Percentiles rank a stretch among this genome's conserved stretches.
phyloP scores from a whole-genome alignment of 2,113 vertebrate species.

The zebrafish (Danio rerio) region DNA sequence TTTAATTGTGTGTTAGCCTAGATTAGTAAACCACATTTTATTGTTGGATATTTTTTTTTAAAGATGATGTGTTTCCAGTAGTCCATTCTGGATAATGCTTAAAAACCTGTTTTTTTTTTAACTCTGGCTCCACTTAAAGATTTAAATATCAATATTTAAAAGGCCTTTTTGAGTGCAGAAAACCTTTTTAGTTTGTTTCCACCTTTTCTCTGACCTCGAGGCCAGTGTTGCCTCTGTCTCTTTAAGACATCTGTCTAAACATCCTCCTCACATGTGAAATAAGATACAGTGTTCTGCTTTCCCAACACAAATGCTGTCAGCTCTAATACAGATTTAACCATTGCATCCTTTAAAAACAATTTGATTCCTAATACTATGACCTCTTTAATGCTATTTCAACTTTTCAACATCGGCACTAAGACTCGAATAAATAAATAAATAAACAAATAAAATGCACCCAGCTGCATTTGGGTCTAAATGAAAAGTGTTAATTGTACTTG shows the following conservation, averaged over 20 bases:
- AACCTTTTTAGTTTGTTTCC: neutral
- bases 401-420: too few relatives aligned
- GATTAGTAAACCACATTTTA: too few relatives aligned
- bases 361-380: neutral
- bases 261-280: neutral
- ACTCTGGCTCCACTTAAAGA: too few relatives aligned
- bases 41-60: too few relatives aligned
- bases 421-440: too few relatives aligned
- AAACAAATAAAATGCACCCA: neutral
- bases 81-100: too few relatives aligned
- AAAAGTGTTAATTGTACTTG: neutral
- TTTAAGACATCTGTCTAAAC: constrained; percentile 27
- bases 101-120: too few relatives aligned
- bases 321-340: neutral
- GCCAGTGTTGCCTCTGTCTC: neutral
- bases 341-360: neutral
- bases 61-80: too few relatives aligned
- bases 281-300: neutral
- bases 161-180: neutral
- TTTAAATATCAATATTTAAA: too few relatives aligned
- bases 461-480: neutral
- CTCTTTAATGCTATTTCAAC: neutral
- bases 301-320: neutral
- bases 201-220: neutral
- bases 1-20: too few relatives aligned